phyloP scores from a whole-genome alignment of 92 coral and sea anemone genomes.

The Siderastrea siderea region DNA sequence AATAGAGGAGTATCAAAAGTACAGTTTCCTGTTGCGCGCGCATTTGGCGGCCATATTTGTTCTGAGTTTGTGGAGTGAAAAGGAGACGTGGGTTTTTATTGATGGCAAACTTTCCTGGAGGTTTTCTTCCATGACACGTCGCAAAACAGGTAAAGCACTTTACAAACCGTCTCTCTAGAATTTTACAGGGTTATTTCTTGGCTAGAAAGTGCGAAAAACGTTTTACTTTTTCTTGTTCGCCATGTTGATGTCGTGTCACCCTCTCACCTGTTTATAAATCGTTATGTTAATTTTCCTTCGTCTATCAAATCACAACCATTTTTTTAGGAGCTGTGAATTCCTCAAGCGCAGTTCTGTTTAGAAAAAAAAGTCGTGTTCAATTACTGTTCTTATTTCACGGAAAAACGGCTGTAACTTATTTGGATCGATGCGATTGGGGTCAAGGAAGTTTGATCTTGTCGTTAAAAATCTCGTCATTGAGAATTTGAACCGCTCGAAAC shows the following conservation, averaged over 20 bases:
- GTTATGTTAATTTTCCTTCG: slow-evolving; percentile 26
- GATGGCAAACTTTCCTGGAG: slow-evolving; percentile 5
- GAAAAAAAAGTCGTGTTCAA: not conserved
- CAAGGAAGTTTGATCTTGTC: slow-evolving; percentile 3
- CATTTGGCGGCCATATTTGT: slow-evolving; percentile 70
- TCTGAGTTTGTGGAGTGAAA: slow-evolving; percentile 9
- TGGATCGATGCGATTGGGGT: not conserved
- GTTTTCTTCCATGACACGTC: slow-evolving; percentile 12
- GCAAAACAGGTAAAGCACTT: slow-evolving; percentile 44
- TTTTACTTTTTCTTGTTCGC: slow-evolving; percentile 32
- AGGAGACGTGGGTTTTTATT: slow-evolving; percentile 3
- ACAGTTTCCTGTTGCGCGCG: slow-evolving; percentile 42
- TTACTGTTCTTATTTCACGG: not conserved
- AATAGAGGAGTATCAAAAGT: not conserved
- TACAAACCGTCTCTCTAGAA: not conserved
- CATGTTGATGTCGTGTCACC: slow-evolving; percentile 75
- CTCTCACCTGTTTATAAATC: slow-evolving; percentile 32
- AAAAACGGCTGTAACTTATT: not conserved
- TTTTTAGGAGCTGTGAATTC: slow-evolving; percentile 16
- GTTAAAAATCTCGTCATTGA: not conserved
- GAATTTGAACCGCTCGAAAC: not conserved
- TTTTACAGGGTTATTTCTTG: not conserved
- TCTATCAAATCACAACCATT: slow-evolving; percentile 34
- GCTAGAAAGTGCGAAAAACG: not conserved
- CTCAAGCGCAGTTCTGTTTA: slow-evolving; percentile 9